Percentiles rank a stretch among this genome's conserved stretches.
These are phyloP conservation scores for Melolontha melolontha DNA, from an alignment of 2,888 invertebrate genomes.

Conservation along the genomic window DNA sequence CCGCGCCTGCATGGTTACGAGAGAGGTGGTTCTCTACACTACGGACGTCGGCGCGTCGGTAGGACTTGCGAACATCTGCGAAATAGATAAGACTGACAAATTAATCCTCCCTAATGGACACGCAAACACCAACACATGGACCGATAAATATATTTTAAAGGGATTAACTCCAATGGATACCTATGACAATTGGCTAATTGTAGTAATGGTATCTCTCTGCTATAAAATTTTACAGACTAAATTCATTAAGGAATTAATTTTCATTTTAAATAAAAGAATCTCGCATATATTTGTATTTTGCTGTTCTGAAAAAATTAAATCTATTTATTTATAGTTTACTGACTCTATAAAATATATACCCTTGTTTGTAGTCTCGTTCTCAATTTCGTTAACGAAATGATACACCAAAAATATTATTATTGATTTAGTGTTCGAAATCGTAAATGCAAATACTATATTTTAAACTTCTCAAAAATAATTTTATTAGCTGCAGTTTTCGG, in stretches of 20 bases:
- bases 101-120: conserved; percentile 41
- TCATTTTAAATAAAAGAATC: not conserved
- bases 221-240: conserved; percentile 13
- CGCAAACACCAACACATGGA: conserved; percentile 40
- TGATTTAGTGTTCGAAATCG: too few relatives aligned
- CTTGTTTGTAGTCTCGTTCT: too few relatives aligned
- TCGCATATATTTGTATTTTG: too few relatives aligned
- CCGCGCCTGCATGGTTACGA: conserved; percentile 15
- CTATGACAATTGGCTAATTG: conserved; percentile 29
- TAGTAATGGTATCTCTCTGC: conserved; percentile 2
- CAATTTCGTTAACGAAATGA: too few relatives aligned
- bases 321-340: too few relatives aligned
- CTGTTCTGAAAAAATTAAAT: too few relatives aligned
- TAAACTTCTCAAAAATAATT: too few relatives aligned
- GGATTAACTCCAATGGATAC: conserved; percentile 36
- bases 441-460: too few relatives aligned
- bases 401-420: too few relatives aligned
- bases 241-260: not conserved
- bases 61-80: conserved; percentile 39
- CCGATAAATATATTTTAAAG: conserved; percentile 31
- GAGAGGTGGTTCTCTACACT: not conserved
- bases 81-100: conserved; percentile 40
- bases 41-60: conserved; percentile 16
- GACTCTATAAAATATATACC: too few relatives aligned
- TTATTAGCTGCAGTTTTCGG: too few relatives aligned